Evolutionary conservation across 1,140 invertebrate species (phyloP).

Genomic region (Drosophila cardini): DNA sequence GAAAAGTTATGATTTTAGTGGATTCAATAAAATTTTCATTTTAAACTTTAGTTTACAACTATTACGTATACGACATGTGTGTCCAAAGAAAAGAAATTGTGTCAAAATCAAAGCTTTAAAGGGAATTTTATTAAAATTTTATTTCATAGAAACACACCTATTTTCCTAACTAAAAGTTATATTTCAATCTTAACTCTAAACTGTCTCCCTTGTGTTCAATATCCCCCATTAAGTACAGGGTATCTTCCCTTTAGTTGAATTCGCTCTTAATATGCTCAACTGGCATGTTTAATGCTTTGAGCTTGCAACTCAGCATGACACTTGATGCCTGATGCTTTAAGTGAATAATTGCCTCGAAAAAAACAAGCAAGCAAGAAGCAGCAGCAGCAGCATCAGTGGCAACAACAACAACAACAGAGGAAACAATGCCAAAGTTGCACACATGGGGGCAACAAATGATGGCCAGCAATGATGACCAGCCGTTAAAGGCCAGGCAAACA

Average conservation of each 20-base stretch:
- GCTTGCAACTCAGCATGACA: conserved; percentile 81
- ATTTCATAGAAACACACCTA: no score
- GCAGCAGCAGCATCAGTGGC: conserved; percentile 2
- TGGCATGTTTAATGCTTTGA: conserved; percentile 54
- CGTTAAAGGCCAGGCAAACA: conserved; percentile 47
- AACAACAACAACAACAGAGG: neutral
- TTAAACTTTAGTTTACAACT: no score
- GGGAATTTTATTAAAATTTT: no score
- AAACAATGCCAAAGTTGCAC: conserved; percentile 43
- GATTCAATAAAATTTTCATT: no score
- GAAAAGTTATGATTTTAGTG: no score
- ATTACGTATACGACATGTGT: no score
- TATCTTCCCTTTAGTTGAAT: conserved; percentile 34
- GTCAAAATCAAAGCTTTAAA: no score
- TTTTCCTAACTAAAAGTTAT: no score
- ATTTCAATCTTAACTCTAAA: no score
- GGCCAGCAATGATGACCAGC: conserved; percentile 49
- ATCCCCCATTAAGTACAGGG: conserved; percentile 9
- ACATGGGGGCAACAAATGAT: conserved; percentile 35
- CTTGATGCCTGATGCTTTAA: conserved; percentile 75
- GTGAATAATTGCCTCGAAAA: conserved; percentile 78
- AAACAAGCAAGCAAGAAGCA: conserved; percentile 40
- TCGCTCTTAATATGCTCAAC: conserved; percentile 31
- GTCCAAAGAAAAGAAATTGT: no score
- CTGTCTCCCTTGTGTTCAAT: neutral